Base-by-base conservation (phyloP, 2,888 invertebrate species). In the Campopleginae sp. region DNA sequence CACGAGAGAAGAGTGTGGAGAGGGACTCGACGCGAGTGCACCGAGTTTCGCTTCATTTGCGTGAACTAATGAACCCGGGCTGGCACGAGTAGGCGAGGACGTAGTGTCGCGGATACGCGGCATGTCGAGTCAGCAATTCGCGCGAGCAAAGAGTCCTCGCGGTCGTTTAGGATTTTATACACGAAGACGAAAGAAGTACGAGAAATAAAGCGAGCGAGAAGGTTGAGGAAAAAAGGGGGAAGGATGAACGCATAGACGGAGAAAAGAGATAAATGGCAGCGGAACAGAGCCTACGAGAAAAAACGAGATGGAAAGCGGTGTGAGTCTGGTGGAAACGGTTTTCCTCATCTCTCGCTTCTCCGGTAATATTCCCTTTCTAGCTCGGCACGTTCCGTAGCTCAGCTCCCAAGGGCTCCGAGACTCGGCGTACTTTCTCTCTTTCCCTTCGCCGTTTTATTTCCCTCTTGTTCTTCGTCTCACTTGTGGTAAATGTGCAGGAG, bases 1-100 rank as follows among this genome's bases (percentile, higher is more conserved):
- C 84, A 42, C 10, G 38, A 74, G 58, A 38, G 75, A n/a, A n/a
- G 27, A 58, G 27, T 5, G 58, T 63, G 2, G 33, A 31, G 19
- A 68, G 54, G n/a, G 23, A 27, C 82, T 86, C 86, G 86, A 80
- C 58, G 76, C 42, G 82, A 58, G 68, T 54, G 66, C 42, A 61
- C 44, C 70, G 76, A 80, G 82, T 82, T 80, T 82, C 79, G 84
- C 84, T 86, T 86, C 84, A 87, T 87, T 86, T 82, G 86, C 87
- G 78, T 85, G 81, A 86, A 86, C 85, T 89, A 89, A 89, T 88
- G 89, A 89, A 89, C 88, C 85, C 86, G 70, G 85, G 84, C 38
- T 76, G 66, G 77, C 66, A 58, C 68, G 66, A 48, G 71, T 75
- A 78, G 72, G 72, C 58, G 48, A 65, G 65, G 72, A 70, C 75